A percentile compares a stretch with the other conserved stretches of the same genome.
Conservation (phyloP, 1,140 invertebrate genomes). For the Scaptodrosophila lebanonensis region DNA sequence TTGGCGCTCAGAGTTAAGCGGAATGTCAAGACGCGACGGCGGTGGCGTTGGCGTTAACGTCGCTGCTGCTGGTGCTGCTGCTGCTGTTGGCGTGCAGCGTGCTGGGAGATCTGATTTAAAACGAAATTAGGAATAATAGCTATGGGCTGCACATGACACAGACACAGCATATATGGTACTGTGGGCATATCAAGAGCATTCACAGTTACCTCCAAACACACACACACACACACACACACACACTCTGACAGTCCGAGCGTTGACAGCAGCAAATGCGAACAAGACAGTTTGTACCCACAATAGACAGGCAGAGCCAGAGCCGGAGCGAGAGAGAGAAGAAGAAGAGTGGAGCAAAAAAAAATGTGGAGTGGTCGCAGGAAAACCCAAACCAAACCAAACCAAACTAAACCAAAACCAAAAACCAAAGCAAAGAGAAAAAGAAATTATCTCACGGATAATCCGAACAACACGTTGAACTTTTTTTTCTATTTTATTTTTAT, state of each 20-base stretch:
- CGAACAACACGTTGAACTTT: slow-evolving; percentile 66
- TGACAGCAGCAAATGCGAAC: slow-evolving; percentile 73
- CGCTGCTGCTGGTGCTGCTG: slow-evolving; percentile 4
- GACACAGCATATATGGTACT: slow-evolving; percentile 24
- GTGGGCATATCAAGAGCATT: slow-evolving; percentile 16
- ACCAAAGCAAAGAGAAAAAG: slow-evolving; percentile 32
- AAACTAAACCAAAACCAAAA: neutral
- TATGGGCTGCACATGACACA: slow-evolving; percentile 67
- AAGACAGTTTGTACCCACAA: slow-evolving; percentile 59
- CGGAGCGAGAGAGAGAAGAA: neutral
- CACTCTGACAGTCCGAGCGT: slow-evolving; percentile 42
- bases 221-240: neutral
- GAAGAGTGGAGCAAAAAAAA: slow-evolving; percentile 4
- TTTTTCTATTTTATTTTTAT: slow-evolving; percentile 18
- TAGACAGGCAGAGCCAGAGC: slow-evolving; percentile 14
- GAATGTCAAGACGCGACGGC: slow-evolving; percentile 43
- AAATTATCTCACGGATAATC: slow-evolving; percentile 75
- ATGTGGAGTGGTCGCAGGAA: slow-evolving; percentile 1
- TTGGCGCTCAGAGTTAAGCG: slow-evolving; percentile 12
- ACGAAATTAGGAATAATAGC: slow-evolving; percentile 76
- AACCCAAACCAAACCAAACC: neutral
- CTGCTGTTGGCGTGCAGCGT: slow-evolving; percentile 16
- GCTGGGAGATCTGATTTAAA: slow-evolving; percentile 72
- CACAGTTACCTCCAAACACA: slow-evolving; percentile 22
- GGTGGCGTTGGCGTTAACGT: slow-evolving; percentile 32